Conservation (phyloP, 2,113 vertebrate species). For the Elgaria multicarinata region DNA sequence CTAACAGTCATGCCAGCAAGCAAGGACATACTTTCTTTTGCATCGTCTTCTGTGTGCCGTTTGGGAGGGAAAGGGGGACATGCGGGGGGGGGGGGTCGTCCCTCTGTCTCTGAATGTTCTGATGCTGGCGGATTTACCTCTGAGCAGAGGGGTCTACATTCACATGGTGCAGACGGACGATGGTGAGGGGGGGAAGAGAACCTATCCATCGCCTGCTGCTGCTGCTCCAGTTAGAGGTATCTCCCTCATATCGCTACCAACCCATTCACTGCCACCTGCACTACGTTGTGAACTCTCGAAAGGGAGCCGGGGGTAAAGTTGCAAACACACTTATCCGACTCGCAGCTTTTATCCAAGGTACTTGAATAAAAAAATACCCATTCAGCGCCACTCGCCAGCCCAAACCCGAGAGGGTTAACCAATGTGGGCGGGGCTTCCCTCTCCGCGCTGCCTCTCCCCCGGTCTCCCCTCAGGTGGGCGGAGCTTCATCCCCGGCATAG, state of each 20-base stretch:
- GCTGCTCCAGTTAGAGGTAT: conserved; percentile 9
- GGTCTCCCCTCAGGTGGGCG: conserved; percentile 30
- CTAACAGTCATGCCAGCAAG: background rate
- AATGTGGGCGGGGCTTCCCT: background rate
- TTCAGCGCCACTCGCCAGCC: background rate
- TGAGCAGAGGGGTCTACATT: background rate
- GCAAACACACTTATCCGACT: accelerated
- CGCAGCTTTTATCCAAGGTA: background rate
- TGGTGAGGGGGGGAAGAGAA: background rate
- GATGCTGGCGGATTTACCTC: background rate
- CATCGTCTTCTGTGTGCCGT: background rate
- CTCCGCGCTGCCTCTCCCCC: conserved; percentile 28
- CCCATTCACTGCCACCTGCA: background rate
- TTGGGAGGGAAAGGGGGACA: background rate
- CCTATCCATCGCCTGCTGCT: background rate
- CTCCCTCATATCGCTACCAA: background rate
- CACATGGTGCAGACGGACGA: background rate
- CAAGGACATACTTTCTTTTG: background rate
- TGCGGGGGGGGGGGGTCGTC: background rate
- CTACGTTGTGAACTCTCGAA: background rate
- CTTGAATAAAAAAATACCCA: background rate
- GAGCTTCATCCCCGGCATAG: conserved; percentile 47
- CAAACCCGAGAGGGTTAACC: background rate
- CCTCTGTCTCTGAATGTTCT: conserved; percentile 1
- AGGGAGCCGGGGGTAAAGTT: background rate